phyloP scores from a whole-genome alignment of 2,113 vertebrate genomes.

The Tympanuchus pallidicinctus region DNA sequence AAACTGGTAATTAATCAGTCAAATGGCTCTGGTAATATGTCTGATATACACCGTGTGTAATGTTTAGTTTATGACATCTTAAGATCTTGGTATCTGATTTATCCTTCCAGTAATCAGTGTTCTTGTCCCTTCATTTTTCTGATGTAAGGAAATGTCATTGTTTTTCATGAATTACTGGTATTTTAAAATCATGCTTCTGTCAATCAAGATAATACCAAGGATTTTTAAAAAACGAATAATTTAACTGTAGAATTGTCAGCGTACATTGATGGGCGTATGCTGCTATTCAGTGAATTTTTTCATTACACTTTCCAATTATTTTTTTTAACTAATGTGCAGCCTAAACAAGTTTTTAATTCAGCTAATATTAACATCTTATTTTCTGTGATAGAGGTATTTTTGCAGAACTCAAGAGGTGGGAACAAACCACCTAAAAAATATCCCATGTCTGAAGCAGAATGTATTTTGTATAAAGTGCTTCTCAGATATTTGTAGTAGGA shows the following conservation, averaged over 20 bases:
- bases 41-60: slow-evolving; percentile 21
- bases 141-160: slow-evolving; percentile 1
- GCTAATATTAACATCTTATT: neutral
- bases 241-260: neutral
- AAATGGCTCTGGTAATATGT: slow-evolving; percentile 29
- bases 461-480: neutral
- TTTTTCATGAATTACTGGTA: slow-evolving; percentile 20
- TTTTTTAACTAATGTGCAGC: neutral
- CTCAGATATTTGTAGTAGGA: neutral
- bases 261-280: neutral
- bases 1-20: slow-evolving; percentile 62
- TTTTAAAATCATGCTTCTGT: slow-evolving; percentile 41
- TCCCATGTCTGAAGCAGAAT: neutral
- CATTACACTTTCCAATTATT: fast-evolving
- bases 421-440: neutral
- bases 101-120: slow-evolving; percentile 54
- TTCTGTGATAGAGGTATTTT: neutral
- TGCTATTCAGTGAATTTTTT: neutral
- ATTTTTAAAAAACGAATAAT: neutral
- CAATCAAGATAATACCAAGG: slow-evolving; percentile 30
- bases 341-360: neutral
- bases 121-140: slow-evolving; percentile 62
- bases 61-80: slow-evolving; percentile 62
- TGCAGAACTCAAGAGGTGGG: neutral
- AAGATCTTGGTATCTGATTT: slow-evolving; percentile 71